Evolutionary conservation across 1,140 invertebrate genomes (phyloP), one percentile per base, ranked within the genome.

Genomic region (Pseudomyrmex pallidus): DNA sequence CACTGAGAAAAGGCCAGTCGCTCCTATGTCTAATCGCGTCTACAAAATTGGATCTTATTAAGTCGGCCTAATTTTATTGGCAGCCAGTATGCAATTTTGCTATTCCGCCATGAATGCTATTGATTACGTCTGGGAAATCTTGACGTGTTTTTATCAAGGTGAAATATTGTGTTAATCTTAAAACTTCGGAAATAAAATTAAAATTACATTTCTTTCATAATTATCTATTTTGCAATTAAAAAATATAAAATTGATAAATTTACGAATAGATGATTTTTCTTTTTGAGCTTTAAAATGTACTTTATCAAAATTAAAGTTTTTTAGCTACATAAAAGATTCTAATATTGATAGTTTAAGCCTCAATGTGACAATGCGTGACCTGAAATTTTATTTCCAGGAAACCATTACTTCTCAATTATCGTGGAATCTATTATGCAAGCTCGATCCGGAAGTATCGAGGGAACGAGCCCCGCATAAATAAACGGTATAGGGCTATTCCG

Each of bases 31-130:
- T 74, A 82, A 74, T 74, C 78, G 68, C 59, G 78, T 56, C 48
- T n/a, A 62, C 15, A n/a, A 73, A 74, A 82, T 80, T 48, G 76
- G 76, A 80, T 70, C 66, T 70, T 50, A 72, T 70, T 70, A 80
- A 61, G 15, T 44, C 54, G 20, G 44, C 12, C 67, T 80, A 80
- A 72, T 72, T 80, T 61, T 17, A 80, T 72, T 56, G 50, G 50
- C 54, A 57, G 44, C 54, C 8, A 66, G 67, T 64, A 57, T 35
- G 62, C 62, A 72, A 61, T 64, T 73, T 59, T 17, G 54, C 25
- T 35, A 15, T 59, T 17, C 54, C 4, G n/a, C 48, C 76, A 10
- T 20, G 35, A 46, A 46, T 44, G 44, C n/a, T 76, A 9, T 66
- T 7, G 61, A 76, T 67, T 54, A 62, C 25, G 54, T 12, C n/a